phyloP scores from a whole-genome alignment of 2,113 vertebrate species.

The Stegastes partitus region DNA sequence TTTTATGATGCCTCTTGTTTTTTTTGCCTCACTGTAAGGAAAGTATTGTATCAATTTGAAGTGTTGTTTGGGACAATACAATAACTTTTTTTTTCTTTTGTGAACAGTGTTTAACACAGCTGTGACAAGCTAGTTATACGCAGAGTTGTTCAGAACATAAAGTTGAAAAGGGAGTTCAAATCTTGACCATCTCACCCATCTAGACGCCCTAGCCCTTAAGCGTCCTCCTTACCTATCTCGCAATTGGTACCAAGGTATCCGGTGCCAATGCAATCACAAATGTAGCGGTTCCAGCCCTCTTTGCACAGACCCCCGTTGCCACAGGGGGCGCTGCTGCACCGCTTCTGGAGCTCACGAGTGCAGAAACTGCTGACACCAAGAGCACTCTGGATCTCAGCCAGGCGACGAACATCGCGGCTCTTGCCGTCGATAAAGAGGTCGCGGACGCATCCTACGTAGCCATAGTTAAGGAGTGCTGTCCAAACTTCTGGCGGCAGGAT shows the following conservation, averaged over 20 bases:
- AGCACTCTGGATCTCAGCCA: slow-evolving; percentile 89
- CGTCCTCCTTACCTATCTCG: slow-evolving; percentile 86
- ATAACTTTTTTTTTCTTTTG: too few species aligned
- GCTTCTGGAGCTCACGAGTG: slow-evolving; percentile 90
- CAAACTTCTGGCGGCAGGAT: slow-evolving; percentile 93
- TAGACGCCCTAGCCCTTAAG: too few species aligned
- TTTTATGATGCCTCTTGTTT: background rate
- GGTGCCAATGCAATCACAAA: slow-evolving; percentile 92
- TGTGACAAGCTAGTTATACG: too few species aligned
- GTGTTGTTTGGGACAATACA: too few species aligned
- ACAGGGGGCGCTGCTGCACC: slow-evolving; percentile 89
- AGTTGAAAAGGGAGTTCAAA: too few species aligned
- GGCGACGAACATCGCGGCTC: slow-evolving; percentile 89
- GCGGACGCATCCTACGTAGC: slow-evolving; percentile 93
- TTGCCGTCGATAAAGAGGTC: slow-evolving; percentile 95
- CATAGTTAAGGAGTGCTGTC: slow-evolving; percentile 91
- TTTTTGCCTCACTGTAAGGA: background rate
- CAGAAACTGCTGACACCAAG: slow-evolving; percentile 91
- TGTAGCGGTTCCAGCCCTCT: slow-evolving; percentile 95
- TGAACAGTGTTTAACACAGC: too few species aligned
- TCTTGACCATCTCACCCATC: too few species aligned
- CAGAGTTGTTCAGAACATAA: too few species aligned
- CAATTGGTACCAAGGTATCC: slow-evolving; percentile 92
- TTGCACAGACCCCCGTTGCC: slow-evolving; percentile 89
- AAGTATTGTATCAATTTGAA: too few species aligned